phyloP scores from a whole-genome alignment of 2,888 invertebrate genomes.

The Leptopilina myrica region DNA sequence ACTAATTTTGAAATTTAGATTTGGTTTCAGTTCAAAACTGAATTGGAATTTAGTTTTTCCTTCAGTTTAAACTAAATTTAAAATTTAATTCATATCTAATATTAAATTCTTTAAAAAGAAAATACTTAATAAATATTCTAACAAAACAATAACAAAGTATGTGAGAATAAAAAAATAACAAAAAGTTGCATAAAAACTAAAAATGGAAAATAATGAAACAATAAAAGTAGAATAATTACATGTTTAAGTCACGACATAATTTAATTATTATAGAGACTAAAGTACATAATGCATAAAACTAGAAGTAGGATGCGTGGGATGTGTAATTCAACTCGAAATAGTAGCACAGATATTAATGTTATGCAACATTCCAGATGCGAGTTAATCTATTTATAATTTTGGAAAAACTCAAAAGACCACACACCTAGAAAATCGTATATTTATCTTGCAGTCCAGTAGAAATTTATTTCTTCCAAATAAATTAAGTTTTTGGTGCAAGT shows the following conservation, averaged over 20 bases:
- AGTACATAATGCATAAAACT: neutral
- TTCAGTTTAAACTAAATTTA: too few species aligned
- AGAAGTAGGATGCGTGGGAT: constrained; percentile 3
- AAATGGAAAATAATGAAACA: neutral
- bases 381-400: neutral
- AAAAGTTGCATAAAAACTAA: neutral
- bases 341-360: neutral
- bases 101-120: too few species aligned
- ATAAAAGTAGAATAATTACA: neutral
- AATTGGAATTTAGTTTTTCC: too few species aligned
- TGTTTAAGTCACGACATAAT: neutral
- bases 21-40: too few species aligned
- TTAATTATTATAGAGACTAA: neutral
- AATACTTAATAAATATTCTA: too few species aligned
- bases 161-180: neutral
- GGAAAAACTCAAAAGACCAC: neutral
- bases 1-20: too few species aligned
- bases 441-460: too few species aligned
- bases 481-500: too few species aligned
- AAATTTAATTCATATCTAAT: too few species aligned
- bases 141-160: neutral
- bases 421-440: too few species aligned
- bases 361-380: constrained; percentile 10
- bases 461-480: too few species aligned
- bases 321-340: neutral